Percentiles rank a stretch among this genome's conserved stretches.
These are phyloP conservation scores for Nycticorax nycticorax DNA, from an alignment of 2,113 vertebrate species.

Conservation along the genomic window DNA sequence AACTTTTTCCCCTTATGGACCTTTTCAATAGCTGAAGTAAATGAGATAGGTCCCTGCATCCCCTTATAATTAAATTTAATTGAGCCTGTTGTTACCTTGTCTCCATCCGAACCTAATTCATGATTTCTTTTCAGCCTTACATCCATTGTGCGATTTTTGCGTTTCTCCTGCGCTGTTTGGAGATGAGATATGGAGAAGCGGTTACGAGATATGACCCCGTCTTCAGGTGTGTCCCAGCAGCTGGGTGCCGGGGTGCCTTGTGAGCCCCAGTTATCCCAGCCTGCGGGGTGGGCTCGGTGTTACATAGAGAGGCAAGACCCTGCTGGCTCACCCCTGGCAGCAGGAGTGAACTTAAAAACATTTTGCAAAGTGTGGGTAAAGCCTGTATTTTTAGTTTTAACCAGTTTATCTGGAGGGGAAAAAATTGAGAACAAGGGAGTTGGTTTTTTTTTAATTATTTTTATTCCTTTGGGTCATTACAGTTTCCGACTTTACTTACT, in stretches of 20 bases:
- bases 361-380: not conserved
- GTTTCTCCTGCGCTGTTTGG: conserved; percentile 79
- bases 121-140: conserved; percentile 74
- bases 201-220: conserved; percentile 75
- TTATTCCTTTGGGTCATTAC: not conserved
- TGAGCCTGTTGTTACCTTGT: not conserved
- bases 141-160: conserved; percentile 78
- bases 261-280: rapidly evolving
- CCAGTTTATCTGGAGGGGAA: not conserved
- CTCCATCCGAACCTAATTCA: not conserved
- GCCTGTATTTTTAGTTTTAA: not conserved
- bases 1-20: not conserved
- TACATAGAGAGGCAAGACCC: not conserved
- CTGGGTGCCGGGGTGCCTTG: too few species aligned
- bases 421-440: not conserved
- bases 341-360: not conserved
- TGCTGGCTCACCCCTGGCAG: not conserved
- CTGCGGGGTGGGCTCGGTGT: not conserved
- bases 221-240: conserved; percentile 75
- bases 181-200: conserved; percentile 74
- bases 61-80: not conserved
- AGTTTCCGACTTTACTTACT: not conserved
- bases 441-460: not conserved
- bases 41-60: not conserved
- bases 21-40: not conserved